phyloP scores from a whole-genome alignment of 1,140 invertebrate species.

The Drosophila serrata region DNA sequence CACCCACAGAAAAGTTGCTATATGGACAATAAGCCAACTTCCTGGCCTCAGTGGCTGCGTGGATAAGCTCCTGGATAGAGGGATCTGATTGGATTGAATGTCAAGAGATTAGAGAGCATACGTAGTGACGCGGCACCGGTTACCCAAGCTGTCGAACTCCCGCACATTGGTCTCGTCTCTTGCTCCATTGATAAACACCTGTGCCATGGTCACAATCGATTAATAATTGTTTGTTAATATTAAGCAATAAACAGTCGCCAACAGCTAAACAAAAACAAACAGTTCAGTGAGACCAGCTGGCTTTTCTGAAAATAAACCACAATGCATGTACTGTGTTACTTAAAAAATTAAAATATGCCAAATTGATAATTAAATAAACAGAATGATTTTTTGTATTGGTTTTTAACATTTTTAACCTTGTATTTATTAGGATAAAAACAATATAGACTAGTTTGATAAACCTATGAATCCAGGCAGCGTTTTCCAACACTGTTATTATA shows the following conservation, averaged over 20 bases:
- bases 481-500: conserved; percentile 45
- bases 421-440: not conserved
- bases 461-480: not conserved
- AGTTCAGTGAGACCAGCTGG: conserved; percentile 4
- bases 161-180: conserved; percentile 63
- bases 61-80: conserved; percentile 88
- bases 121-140: not conserved
- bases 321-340: not conserved
- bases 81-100: conserved; percentile 85
- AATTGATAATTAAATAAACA: not conserved
- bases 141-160: conserved; percentile 67
- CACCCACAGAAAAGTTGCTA: conserved; percentile 94
- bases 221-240: conserved; percentile 12
- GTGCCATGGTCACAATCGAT: conserved; percentile 50
- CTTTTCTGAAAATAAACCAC: not conserved
- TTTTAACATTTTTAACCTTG: no score
- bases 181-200: conserved; percentile 71
- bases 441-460: not conserved
- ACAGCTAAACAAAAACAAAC: conserved; percentile 33
- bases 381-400: accelerated
- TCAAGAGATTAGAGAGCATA: not conserved
- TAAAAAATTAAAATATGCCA: not conserved
- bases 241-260: conserved; percentile 13
- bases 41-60: conserved; percentile 88
- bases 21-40: conserved; percentile 94